Conservation (phyloP, 2,888 invertebrate genomes). For the Myopa tessellatipennis region DNA sequence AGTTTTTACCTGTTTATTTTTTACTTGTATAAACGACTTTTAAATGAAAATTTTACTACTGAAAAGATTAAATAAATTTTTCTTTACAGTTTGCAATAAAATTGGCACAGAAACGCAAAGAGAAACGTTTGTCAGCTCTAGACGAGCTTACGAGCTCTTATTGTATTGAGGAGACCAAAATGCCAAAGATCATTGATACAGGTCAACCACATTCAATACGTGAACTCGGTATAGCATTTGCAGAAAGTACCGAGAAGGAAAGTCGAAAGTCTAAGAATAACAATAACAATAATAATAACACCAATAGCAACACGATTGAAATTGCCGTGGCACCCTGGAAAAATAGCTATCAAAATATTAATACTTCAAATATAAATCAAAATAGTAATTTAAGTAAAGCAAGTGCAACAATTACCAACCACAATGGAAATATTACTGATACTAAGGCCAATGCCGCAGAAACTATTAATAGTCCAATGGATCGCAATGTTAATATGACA, state of each 20-base stretch:
- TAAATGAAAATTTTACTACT: background rate
- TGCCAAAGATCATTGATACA: constrained; percentile 71
- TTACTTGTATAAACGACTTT: background rate
- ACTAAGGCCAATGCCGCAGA: constrained; percentile 1
- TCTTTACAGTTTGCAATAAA: constrained; percentile 71
- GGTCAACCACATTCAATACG: constrained; percentile 70
- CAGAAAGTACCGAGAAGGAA: constrained; percentile 50
- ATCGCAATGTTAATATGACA: constrained; percentile 21
- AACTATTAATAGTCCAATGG: constrained; percentile 22
- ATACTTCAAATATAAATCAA: constrained; percentile 37
- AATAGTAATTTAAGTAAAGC: constrained; percentile 43
- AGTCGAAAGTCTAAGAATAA: constrained; percentile 43
- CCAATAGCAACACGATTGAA: constrained; percentile 38
- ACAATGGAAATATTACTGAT: constrained; percentile 43
- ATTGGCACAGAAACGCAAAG: constrained; percentile 72
- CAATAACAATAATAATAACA: constrained; percentile 48
- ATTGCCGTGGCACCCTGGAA: constrained; percentile 48
- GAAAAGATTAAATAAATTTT: constrained; percentile 17
- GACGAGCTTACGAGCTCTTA: constrained; percentile 70
- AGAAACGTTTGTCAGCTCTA: constrained; percentile 70
- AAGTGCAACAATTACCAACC: constrained; percentile 41
- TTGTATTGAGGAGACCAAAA: constrained; percentile 71
- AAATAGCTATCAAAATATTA: constrained; percentile 51
- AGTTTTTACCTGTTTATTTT: background rate
- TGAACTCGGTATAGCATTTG: constrained; percentile 52